Evolutionary conservation across 2,113 vertebrate genomes (phyloP), one percentile per base, ranked within the genome.

Genomic region (Fulica atra): DNA sequence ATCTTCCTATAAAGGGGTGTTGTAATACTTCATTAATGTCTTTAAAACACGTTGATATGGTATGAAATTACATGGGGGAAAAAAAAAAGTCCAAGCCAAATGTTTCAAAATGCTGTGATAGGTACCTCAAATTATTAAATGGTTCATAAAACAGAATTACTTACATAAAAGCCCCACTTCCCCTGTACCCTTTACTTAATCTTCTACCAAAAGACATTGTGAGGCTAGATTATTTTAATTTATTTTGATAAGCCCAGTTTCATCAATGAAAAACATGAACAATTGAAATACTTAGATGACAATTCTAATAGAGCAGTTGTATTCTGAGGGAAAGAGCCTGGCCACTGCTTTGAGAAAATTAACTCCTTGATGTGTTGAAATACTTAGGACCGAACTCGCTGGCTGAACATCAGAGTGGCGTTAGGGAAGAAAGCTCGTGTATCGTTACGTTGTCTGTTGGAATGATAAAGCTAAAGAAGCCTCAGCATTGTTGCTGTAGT

Each of bases 391-490:
- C 64, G 29, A 72, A 81, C 21, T 18, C 53, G 14, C 42, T 74
- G 40, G 36, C 69, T 84, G 61, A 87, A 89, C 81, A 64, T 66
- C 36, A 18, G 0, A 0, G 40, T 16, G 26, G 11, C 7, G 0
- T 85, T 82, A 3, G 10, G 72, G 40, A 42, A 73, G 50, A 53
- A 77, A 80, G 15, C 13, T 70, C 7, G 17, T 36, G 10, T 51
- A 11, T 56, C 3, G 0, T n/a, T 87, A 44, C 28, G 20, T 7
- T 54, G 31, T 16, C 53, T 63, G 0, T 26, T 64, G 61, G 53
- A 74, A n/a, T 61, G 36, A 16, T 48, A 25, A 61, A 44, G 19
- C 35, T 90, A 9, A 53, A 74, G 69, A 79, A 82, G 33, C 19
- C 23, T 80, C 40, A 65, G 48, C 12, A 5, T 28, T 9, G 3